Percentiles rank a stretch among this genome's conserved stretches.
Evolutionary conservation across 2,888 invertebrate genomes (phyloP).

Genomic region (Bugulina stolonifera): DNA sequence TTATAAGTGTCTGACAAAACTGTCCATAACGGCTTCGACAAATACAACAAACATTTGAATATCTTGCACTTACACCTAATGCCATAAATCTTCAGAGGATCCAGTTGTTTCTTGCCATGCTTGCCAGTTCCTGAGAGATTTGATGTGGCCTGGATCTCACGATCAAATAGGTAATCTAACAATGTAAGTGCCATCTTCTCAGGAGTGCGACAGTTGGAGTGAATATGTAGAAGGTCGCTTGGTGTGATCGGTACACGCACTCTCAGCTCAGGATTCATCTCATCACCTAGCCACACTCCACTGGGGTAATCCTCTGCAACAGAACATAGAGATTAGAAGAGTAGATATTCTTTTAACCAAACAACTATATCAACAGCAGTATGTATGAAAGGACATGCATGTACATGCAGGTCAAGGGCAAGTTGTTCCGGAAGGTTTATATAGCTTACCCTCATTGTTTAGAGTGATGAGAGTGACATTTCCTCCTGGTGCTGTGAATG

Average conservation of each 20-base stretch:
- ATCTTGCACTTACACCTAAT: slow-evolving; percentile 47
- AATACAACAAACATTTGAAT: background rate
- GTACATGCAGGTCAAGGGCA: too few relatives aligned
- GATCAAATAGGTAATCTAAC: slow-evolving; percentile 56
- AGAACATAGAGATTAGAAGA: too few relatives aligned
- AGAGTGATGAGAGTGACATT: slow-evolving; percentile 53
- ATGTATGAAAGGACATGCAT: too few relatives aligned
- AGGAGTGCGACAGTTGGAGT: slow-evolving; percentile 56
- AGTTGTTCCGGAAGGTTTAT: too few relatives aligned
- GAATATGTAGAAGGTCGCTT: slow-evolving; percentile 56
- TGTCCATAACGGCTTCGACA: too few relatives aligned
- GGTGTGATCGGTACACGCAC: slow-evolving; percentile 55
- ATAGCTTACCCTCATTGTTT: slow-evolving; percentile 48
- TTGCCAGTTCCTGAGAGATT: slow-evolving; percentile 58
- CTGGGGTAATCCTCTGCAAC: slow-evolving; percentile 54
- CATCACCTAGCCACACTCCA: slow-evolving; percentile 58
- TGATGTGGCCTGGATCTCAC: slow-evolving; percentile 56
- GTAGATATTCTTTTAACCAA: too few relatives aligned
- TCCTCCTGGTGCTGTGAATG: slow-evolving; percentile 41
- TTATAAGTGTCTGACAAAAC: too few relatives aligned
- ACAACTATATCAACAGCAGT: too few relatives aligned
- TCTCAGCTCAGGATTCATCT: slow-evolving; percentile 54
- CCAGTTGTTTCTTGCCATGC: slow-evolving; percentile 57
- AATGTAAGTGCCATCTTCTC: slow-evolving; percentile 58
- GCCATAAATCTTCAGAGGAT: slow-evolving; percentile 56